Percentiles rank a stretch among this genome's conserved stretches.
phyloP scores from a whole-genome alignment of 2,888 invertebrate genomes.

The Keiferia lycopersicella region DNA sequence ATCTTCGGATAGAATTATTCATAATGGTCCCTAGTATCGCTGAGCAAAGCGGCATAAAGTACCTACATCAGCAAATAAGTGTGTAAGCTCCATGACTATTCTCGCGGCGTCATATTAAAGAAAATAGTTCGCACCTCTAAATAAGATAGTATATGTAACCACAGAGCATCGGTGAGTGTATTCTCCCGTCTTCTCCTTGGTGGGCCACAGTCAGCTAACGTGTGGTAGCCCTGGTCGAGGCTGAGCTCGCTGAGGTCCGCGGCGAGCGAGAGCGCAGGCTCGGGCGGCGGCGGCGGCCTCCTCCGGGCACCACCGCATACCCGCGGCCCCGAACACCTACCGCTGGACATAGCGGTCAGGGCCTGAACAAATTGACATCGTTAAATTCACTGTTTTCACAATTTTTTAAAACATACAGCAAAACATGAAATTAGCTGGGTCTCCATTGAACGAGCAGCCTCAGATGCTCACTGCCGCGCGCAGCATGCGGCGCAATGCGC shows the following conservation, averaged over 20 bases:
- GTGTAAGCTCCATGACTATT: no score
- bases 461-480: no score
- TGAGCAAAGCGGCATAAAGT: no score
- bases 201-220: conserved; percentile 85
- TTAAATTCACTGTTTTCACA: background rate
- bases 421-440: no score
- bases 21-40: no score
- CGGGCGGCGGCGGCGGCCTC: conserved; percentile 72
- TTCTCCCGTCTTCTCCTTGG: conserved; percentile 66
- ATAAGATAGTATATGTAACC: conserved; percentile 69
- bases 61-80: no score
- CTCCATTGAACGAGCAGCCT: no score
- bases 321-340: conserved; percentile 70
- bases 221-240: conserved; percentile 91
- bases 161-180: conserved; percentile 66
- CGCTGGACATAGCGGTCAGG: conserved; percentile 63
- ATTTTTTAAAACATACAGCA: no score
- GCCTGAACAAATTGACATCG: conserved; percentile 45
- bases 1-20: no score
- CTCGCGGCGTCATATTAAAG: no score
- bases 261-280: conserved; percentile 69
- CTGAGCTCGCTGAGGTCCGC: conserved; percentile 82
- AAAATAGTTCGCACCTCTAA: conserved; percentile 68
- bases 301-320: conserved; percentile 68
- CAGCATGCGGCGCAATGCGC: no score